Base-by-base conservation (phyloP, 2,113 vertebrate genomes). In the Pongo abelii region DNA sequence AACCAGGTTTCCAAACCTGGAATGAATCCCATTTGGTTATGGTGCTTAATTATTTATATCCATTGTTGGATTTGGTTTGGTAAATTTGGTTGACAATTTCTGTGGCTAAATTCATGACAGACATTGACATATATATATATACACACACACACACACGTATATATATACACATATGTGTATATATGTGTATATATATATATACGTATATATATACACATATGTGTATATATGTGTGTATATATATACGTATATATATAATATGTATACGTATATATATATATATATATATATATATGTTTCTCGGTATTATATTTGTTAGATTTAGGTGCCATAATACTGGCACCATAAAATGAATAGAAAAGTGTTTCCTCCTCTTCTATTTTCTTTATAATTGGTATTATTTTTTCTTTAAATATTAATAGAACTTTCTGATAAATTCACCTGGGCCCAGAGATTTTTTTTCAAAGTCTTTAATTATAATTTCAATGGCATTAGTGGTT, bases 131-230 rank as follows among this genome's bases (percentile, higher is more conserved):
- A n/a, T 57, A 57, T 9, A 55, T 55, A 55, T 20, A 55, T 55
- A 14, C 3, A 50, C 3, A 50, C 11, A 48, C 11, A 52, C 5
- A 52, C 16, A 18, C 5, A 52, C 16, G 8, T 8, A 23, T 5
- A 27, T 0, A 27, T 11, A 27, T 25, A 27, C 12, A 61, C 5
- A 27, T 3, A 57, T 25, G 12, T 0, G 11, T 11, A 27, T 11
- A 27, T 5, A 30, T 5, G 12, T 8, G 8, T 9, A 9, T 46
- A 46, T 46, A 8, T 46, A 46, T 46, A 46, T 9, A 46, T 9
- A 46, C 4, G 4, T 57, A 7, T 59, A 9, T 5, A 52, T 6
- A 52, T 13, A 52, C 5, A n/a, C 20, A 23, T 35, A n/a, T 57
- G 38, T 8, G 18, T 23, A 57, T 3, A 55, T 55, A 55, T 2